A percentile compares a stretch with the other conserved stretches of the same genome.
These are phyloP conservation scores for Ophion costatus DNA, from an alignment of 2,888 invertebrate species.

Conservation along the genomic window DNA sequence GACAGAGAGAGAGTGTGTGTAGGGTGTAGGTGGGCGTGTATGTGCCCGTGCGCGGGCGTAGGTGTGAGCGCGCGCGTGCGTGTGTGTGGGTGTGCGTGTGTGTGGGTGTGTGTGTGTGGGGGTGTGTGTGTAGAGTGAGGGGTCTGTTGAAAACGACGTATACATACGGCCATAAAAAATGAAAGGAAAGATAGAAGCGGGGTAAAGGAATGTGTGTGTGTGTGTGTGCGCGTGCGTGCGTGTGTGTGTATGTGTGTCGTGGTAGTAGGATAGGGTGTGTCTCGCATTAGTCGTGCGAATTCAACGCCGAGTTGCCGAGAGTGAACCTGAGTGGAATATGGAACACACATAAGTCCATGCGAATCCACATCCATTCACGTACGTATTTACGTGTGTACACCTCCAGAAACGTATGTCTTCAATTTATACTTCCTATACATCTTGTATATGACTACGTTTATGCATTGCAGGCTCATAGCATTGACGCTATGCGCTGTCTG, in stretches of 20 bases:
- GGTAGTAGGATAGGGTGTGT: constrained; percentile 64
- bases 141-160: constrained; percentile 17
- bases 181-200: constrained; percentile 7
- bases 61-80: too few relatives aligned
- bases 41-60: not conserved
- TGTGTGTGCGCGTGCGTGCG: not conserved
- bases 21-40: not conserved
- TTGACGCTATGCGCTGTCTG: too few relatives aligned
- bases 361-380: constrained; percentile 14
- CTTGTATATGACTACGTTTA: too few relatives aligned
- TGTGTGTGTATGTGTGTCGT: not conserved
- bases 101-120: not conserved
- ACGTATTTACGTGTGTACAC: not conserved
- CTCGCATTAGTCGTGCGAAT: constrained; percentile 67
- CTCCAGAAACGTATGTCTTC: too few relatives aligned
- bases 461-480: too few relatives aligned
- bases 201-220: not conserved
- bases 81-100: too few relatives aligned
- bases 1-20: too few relatives aligned
- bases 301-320: constrained; percentile 65
- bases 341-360: constrained; percentile 47
- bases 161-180: constrained; percentile 7
- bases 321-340: constrained; percentile 65
- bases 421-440: too few relatives aligned
- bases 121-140: too few relatives aligned